A percentile compares a stretch with the other conserved stretches of the same genome.
These are phyloP conservation scores for Catagonus wagneri DNA, from an alignment of 2,113 vertebrate genomes.

Conservation along the genomic window DNA sequence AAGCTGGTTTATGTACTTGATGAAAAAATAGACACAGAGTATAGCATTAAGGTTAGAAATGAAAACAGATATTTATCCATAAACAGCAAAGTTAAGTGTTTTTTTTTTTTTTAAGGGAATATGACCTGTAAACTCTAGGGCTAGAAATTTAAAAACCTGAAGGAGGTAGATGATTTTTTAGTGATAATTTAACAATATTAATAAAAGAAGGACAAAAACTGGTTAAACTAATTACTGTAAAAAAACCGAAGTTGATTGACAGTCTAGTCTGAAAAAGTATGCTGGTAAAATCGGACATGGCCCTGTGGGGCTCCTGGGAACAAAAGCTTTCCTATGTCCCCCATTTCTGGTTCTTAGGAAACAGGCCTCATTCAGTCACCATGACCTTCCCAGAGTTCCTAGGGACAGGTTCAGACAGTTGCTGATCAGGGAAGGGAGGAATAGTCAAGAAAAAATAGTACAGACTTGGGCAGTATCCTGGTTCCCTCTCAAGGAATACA, in stretches of 20 bases:
- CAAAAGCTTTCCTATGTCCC: too few species aligned
- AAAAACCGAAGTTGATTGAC: neutral
- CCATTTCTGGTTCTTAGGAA: too few species aligned
- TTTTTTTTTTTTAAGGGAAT: neutral
- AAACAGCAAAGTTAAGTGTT: neutral
- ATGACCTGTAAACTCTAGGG: neutral
- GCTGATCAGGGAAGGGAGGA: too few species aligned
- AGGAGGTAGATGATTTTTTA: neutral
- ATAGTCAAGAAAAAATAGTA: too few species aligned
- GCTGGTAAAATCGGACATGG: too few species aligned
- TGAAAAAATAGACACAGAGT: neutral
- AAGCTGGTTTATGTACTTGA: neutral
- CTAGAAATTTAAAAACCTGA: neutral
- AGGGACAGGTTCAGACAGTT: too few species aligned
- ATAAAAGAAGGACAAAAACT: neutral
- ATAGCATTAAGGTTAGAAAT: neutral
- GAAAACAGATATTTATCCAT: neutral
- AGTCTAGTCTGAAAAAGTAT: neutral
- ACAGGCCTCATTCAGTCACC: too few species aligned
- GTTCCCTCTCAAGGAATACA: too few species aligned
- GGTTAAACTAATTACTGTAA: neutral
- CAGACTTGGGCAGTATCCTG: too few species aligned
- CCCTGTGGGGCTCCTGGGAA: too few species aligned
- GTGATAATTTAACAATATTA: neutral
- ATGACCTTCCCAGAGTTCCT: too few species aligned